These are phyloP conservation scores for Gulo gulo DNA, from an alignment of 2,113 vertebrate species.

Conservation along the genomic window DNA sequence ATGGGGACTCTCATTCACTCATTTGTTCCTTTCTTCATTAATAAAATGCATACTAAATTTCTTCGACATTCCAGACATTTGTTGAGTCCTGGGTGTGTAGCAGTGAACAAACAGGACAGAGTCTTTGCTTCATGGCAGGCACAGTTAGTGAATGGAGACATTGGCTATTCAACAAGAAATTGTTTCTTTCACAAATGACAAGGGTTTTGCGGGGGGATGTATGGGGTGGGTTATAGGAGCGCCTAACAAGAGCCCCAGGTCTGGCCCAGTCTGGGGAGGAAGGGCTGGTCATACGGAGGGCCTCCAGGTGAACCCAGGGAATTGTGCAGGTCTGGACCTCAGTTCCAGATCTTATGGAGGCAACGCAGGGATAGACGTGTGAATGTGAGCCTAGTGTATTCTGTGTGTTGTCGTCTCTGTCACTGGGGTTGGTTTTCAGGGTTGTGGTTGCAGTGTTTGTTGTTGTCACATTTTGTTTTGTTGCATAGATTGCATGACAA, in stretches of 20 bases:
- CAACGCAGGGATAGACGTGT: not conserved
- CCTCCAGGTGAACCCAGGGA: not conserved
- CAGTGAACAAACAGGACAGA: not conserved
- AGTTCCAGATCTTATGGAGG: not conserved
- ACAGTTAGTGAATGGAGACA: not conserved
- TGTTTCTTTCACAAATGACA: not conserved
- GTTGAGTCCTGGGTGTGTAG: not conserved
- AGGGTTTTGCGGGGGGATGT: not conserved
- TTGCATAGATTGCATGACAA: not conserved
- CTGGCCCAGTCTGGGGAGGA: not conserved
- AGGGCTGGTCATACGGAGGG: rapidly evolving
- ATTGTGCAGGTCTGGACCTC: not conserved
- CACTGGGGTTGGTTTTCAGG: not conserved
- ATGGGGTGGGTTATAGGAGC: not conserved
- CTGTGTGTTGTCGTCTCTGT: not conserved
- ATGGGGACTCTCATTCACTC: not conserved
- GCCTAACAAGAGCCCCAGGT: not conserved
- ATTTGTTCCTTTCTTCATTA: not conserved
- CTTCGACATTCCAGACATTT: not conserved
- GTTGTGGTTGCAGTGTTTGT: not conserved
- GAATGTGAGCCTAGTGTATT: not conserved
- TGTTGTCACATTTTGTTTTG: not conserved
- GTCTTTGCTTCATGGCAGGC: not conserved
- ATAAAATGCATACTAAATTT: not conserved
- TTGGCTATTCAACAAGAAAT: not conserved